Conservation (phyloP, 2,888 invertebrate species). For the Mythimna pallens region DNA sequence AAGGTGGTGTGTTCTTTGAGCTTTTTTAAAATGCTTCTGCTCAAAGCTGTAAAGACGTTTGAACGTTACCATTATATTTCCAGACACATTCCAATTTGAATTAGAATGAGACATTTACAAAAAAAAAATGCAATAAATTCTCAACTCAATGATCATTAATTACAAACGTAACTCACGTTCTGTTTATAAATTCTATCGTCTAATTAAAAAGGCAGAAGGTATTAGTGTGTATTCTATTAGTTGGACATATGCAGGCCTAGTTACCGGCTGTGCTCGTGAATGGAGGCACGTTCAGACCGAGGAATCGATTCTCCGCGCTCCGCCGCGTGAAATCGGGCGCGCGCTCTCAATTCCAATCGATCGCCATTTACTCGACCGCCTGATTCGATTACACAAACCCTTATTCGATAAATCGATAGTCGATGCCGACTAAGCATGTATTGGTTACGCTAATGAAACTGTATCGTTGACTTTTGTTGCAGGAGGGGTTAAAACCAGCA, state of each 20-base stretch:
- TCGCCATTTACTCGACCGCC: conserved; percentile 78
- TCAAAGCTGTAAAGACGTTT: conserved; percentile 13
- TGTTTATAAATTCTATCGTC: conserved; percentile 31
- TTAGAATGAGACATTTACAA: conserved; percentile 18
- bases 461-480: conserved; percentile 30
- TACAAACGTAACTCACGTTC: conserved; percentile 23
- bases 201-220: conserved; percentile 51
- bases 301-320: conserved; percentile 86
- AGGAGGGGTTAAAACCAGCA: not conserved
- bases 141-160: conserved; percentile 37
- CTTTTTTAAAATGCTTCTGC: conserved; percentile 4
- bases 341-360: conserved; percentile 82
- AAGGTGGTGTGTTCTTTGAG: conserved; percentile 6
- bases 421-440: conserved; percentile 57
- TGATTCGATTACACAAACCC: conserved; percentile 82
- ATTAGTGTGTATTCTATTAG: conserved; percentile 51
- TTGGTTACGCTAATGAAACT: conserved; percentile 57
- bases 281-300: conserved; percentile 74
- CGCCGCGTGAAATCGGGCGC: conserved; percentile 87
- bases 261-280: conserved; percentile 74
- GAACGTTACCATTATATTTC: conserved; percentile 6
- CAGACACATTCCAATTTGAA: conserved; percentile 18
- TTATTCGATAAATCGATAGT: conserved; percentile 74
- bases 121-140: conserved; percentile 43
- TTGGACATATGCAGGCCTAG: conserved; percentile 56